phyloP scores from a whole-genome alignment of 2,888 invertebrate genomes.

The Pterostichus niger region DNA sequence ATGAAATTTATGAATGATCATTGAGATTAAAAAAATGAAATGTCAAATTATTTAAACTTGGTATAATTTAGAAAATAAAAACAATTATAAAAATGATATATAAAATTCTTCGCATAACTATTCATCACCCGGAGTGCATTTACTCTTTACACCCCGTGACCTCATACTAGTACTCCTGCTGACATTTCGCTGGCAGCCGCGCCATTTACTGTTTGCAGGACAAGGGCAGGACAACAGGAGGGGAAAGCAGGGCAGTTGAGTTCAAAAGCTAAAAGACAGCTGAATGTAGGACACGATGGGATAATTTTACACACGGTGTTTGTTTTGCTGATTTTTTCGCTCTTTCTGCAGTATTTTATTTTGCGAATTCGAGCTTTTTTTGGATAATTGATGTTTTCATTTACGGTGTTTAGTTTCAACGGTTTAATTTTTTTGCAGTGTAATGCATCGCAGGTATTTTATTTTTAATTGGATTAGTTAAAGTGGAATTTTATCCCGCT shows the following conservation, averaged over 20 bases:
- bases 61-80: too few relatives aligned
- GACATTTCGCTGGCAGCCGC: background rate
- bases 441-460: background rate
- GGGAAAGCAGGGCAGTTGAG: background rate
- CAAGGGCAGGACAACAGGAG: too few relatives aligned
- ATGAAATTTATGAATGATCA: too few relatives aligned
- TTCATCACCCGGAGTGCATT: too few relatives aligned
- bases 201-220: too few relatives aligned
- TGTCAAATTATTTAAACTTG: too few relatives aligned
- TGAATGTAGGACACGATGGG: slow-evolving; percentile 27
- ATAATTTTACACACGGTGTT: slow-evolving; percentile 21
- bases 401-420: background rate
- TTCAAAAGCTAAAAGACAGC: slow-evolving; percentile 40
- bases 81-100: too few relatives aligned
- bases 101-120: too few relatives aligned
- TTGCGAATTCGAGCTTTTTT: background rate
- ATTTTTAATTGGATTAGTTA: slow-evolving; percentile 14
- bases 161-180: background rate
- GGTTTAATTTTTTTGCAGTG: background rate
- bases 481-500: background rate
- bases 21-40: too few relatives aligned
- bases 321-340: slow-evolving; percentile 30
- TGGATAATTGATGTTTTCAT: slow-evolving; percentile 16
- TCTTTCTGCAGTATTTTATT: background rate
- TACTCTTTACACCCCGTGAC: background rate